Conservation (phyloP, 2,113 vertebrate genomes). For the Mohoua ochrocephala region DNA sequence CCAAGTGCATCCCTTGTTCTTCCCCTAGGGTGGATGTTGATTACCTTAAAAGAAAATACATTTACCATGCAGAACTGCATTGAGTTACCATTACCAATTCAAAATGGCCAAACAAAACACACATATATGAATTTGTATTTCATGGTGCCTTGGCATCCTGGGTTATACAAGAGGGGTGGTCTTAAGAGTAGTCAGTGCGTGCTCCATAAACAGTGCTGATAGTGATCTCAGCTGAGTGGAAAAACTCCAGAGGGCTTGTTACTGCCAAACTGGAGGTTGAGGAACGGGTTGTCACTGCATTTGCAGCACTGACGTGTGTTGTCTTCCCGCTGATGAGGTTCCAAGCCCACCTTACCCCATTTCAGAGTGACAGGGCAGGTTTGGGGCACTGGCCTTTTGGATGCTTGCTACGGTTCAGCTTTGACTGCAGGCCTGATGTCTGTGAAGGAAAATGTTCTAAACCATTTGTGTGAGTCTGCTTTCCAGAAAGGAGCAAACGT, state of each 20-base stretch:
- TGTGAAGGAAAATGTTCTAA: background rate
- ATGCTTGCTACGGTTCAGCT: background rate
- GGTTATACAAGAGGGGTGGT: background rate
- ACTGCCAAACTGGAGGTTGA: background rate
- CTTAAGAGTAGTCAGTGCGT: background rate
- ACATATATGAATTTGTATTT: background rate
- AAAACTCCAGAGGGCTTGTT: background rate
- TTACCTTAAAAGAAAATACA: conserved; percentile 36
- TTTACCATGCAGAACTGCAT: background rate
- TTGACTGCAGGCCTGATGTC: background rate
- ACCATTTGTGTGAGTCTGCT: background rate
- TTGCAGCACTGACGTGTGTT: background rate
- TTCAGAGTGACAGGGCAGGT: background rate
- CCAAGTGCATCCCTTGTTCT: background rate
- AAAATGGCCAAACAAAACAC: background rate
- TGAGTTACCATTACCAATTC: conserved; percentile 3
- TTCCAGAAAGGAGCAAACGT: background rate
- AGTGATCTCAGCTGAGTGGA: background rate
- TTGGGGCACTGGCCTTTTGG: background rate
- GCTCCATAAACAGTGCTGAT: background rate
- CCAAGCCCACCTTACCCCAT: background rate
- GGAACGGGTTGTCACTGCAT: background rate
- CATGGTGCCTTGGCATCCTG: background rate
- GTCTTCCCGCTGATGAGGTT: background rate
- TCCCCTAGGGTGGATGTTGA: conserved; percentile 15